Evolutionary conservation across 2,888 invertebrate genomes (phyloP), one percentile per base, ranked within the genome.

Genomic region (Catocala nupta): DNA sequence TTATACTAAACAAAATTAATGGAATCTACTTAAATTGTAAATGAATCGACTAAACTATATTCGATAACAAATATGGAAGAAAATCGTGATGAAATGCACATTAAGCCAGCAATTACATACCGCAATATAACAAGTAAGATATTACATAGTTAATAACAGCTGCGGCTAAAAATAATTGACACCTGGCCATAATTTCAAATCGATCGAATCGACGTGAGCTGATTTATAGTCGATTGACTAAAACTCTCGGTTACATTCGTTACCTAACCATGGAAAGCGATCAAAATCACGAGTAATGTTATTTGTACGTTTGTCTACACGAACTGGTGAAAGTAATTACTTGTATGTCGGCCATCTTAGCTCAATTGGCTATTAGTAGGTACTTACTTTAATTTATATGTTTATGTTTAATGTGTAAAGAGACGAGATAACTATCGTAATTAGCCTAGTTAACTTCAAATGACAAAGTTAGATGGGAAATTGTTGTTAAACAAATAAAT

Each of bases 221-320:
- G 67, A 71, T 76, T 76, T 68, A 70, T 69, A 71, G 69, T 55
- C 67, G 60, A 68, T 74, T 8, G 64, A 39, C 5, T 0, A 39
- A 59, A 53, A 65, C 59, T 69, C 62, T 72, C 70, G 53, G 57
- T 66, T 63, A 64, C 67, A 70, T 59, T 76, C 71, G 72, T 81
- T 81, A 82, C 75, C 77, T 80, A 83, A 84, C 70, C 65, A 76
- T 77, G 73, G 75, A 81, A 83, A 83, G 78, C 71, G 72, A 78
- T 80, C 74, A 68, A 68, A 76, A 74, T 72, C 73, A 72, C 75
- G 61, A 68, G 59, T 68, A 75, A 68, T 71, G 65, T 72, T 79
- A 68, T 70, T 71, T 69, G 63, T 73, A 65, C 54, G 67, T 78
- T 71, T 71, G 68, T 65, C 52, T 72, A 66, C 59, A 65, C 63